Conservation (phyloP, 2,113 vertebrate species). For the Phyllostomus hastatus region DNA sequence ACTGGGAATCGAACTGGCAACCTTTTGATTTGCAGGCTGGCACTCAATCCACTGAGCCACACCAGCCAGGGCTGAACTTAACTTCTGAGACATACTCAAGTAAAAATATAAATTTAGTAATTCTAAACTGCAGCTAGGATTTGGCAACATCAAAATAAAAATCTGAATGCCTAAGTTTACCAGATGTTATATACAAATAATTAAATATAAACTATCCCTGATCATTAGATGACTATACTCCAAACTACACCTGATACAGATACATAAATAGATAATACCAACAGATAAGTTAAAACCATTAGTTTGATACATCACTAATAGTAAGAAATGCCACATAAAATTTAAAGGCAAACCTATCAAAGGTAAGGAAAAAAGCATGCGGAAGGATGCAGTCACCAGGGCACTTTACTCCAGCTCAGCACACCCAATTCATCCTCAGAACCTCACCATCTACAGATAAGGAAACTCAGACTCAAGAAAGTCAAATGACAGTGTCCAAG, state of each 20-base stretch:
- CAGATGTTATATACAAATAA: background rate
- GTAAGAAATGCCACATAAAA: background rate
- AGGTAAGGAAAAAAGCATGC: background rate
- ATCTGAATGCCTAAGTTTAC: background rate
- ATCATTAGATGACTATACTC: background rate
- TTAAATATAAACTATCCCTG: background rate
- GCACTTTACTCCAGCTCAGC: background rate
- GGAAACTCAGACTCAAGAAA: background rate
- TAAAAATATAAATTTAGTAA: slow-evolving; percentile 8
- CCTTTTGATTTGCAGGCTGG: too few relatives aligned
- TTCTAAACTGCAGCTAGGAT: background rate
- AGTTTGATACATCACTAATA: background rate
- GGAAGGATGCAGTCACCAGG: background rate
- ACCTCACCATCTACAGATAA: background rate
- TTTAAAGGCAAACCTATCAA: background rate
- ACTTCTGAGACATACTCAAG: background rate
- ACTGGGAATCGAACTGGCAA: too few relatives aligned
- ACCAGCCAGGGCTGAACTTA: background rate
- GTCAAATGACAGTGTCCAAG: background rate
- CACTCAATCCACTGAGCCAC: too few relatives aligned
- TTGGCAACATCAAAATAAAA: slow-evolving; percentile 23
- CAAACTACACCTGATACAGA: background rate
- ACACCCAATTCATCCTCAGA: background rate
- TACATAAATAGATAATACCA: background rate
- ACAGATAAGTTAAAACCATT: background rate